Evolutionary conservation across 2,113 vertebrate genomes (phyloP), one percentile per base, ranked within the genome.

Genomic region (Engraulis encrasicolus): DNA sequence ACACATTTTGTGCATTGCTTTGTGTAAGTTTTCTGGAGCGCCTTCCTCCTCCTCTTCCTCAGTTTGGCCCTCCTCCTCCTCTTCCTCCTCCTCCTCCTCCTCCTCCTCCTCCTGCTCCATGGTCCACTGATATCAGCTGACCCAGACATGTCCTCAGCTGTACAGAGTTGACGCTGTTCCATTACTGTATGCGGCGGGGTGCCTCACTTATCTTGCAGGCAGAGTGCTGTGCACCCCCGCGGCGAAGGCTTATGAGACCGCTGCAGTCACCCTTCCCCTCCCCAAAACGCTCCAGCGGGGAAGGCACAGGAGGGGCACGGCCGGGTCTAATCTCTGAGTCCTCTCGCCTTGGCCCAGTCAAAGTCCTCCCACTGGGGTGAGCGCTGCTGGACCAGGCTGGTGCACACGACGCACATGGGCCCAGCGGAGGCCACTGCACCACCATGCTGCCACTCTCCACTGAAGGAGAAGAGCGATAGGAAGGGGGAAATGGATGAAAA

Each of bases 131-230:
- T 82, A 40, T 45, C 18, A 1, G 48, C 80, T 86, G 84, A 81
- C 85, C 86, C 78, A 82, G 58, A 91, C 81, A 40, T 79, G 86
- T 89, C 87, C 52, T 54, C 34, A 20, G 52, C 23, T 50, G 81
- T 89, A 84, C 80, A 78, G 61, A 45, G 20, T 78, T 49, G 83
- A 83, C 15, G n/a, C 19, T 18, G 50, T 61, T 9, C 52, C 19
- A 6, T 34, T 38, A 36, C 37, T 80, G 31, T n/a, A n/a, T 9
- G 78, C 48, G 78, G 5, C 82, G 0, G 82, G 1, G 58, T 0
- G 52, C 31, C 80, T 79, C 79, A 88, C 48, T 38, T 31, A 5
- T 36, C 81, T 45, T 38, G 23, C 52, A 27, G 17, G 66, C 23
- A 11, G 12, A 15, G 66, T 31, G 34, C n/a, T n/a, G n/a, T n/a